Conservation (phyloP, 2,113 vertebrate genomes). For the Macheiramphus alcinus region DNA sequence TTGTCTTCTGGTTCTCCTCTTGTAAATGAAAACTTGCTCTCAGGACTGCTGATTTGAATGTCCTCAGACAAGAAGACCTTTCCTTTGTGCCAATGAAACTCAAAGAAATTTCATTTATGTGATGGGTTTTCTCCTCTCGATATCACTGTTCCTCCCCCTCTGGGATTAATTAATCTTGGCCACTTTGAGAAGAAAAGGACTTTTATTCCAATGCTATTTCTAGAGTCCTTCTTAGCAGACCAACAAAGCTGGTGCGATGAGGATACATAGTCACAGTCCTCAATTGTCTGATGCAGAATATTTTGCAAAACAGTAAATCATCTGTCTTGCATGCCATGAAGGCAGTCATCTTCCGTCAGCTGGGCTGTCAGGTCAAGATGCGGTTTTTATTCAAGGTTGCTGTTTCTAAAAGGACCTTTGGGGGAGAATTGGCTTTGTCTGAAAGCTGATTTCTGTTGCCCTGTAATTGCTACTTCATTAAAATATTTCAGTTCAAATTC, state of each 20-base stretch:
- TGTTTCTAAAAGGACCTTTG: not conserved
- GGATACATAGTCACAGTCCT: not conserved
- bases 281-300: not conserved
- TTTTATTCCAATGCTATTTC: not conserved
- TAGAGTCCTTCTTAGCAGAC: not conserved
- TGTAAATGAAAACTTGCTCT: not conserved
- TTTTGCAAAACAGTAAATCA: not conserved
- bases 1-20: not conserved
- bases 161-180: not conserved
- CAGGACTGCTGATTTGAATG: not conserved
- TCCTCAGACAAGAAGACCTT: not conserved
- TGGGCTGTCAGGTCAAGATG: not conserved
- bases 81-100: not conserved
- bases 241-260: not conserved
- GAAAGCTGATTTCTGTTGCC: not conserved
- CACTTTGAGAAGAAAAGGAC: not conserved
- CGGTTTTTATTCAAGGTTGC: not conserved
- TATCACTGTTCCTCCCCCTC: not conserved
- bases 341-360: not conserved
- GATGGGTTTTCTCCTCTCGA: not conserved
- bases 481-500: constrained; percentile 16
- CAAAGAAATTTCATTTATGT: not conserved
- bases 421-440: not conserved
- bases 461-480: constrained; percentile 28
- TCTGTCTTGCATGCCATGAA: not conserved